These are phyloP conservation scores for Sebastes hopkinsi DNA, from an alignment of 2,797 vertebrate species.

Conservation along the genomic window DNA sequence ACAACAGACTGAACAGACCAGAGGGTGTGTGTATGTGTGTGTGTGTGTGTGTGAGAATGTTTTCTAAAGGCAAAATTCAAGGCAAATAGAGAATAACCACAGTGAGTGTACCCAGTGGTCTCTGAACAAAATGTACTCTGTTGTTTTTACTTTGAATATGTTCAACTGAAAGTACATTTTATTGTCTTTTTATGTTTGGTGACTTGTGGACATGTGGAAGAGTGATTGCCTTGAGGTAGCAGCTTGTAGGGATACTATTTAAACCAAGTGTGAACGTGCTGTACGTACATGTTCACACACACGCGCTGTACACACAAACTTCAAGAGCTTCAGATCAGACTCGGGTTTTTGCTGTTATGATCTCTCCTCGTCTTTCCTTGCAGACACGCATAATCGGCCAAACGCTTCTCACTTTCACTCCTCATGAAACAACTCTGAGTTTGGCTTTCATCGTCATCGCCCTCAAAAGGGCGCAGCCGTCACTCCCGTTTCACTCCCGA, in stretches of 20 bases:
- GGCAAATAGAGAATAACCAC: conserved; percentile 32
- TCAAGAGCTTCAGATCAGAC: conserved; percentile 16
- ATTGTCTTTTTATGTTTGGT: conserved; percentile 17
- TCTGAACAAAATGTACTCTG: conserved; percentile 48
- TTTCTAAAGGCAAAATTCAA: conserved; percentile 27
- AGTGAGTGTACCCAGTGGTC: conserved; percentile 25
- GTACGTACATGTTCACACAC: conserved; percentile 10
- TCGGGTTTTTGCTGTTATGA: conserved; percentile 46
- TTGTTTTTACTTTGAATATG: conserved; percentile 24
- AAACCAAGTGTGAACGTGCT: conserved; percentile 18
- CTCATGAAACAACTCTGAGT: conserved; percentile 50
- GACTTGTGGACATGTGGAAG: conserved; percentile 15
- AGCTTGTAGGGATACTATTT: conserved; percentile 18
- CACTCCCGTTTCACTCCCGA: conserved; percentile 67
- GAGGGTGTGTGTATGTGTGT: conserved; percentile 13
- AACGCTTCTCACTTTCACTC: conserved; percentile 49
- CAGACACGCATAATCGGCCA: conserved; percentile 65
- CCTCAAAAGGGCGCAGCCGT: conserved; percentile 52
- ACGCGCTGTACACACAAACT: background rate
- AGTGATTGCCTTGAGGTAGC: background rate
- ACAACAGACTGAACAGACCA: conserved; percentile 55
- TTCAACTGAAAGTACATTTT: conserved; percentile 10
- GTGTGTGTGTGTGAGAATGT: conserved; percentile 3
- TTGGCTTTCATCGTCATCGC: conserved; percentile 63
- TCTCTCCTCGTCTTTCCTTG: conserved; percentile 37